Evolutionary conservation across 2,888 invertebrate species (phyloP), one percentile per base, ranked within the genome.

Genomic region (Mythimna ferrago): DNA sequence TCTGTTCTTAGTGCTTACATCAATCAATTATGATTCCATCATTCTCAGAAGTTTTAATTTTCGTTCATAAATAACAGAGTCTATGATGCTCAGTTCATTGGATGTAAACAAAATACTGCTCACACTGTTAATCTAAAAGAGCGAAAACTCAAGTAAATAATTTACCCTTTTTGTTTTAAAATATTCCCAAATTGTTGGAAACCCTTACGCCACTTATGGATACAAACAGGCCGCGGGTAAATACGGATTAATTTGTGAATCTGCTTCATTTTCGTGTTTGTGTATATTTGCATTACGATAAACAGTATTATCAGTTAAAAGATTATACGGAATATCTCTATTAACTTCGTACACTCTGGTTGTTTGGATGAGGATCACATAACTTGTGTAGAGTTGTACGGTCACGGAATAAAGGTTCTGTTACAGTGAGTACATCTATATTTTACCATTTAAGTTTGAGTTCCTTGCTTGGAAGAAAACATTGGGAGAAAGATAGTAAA

Each of bases 241-340:
- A 82, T 58, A 70, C 62, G 68, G 54, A 73, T 83, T 66, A 71
- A 80, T 73, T 67, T 67, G 70, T 65, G 78, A 79, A 79, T 76
- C 66, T 72, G 57, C 44, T 51, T 54, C 58, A 60, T 77, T 81
- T 81, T 66, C 71, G 71, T 67, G 69, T 70, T 76, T 60, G 21
- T 26, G 51, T 66, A 51, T 73, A 78, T 63, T 66, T 62, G 53
- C 58, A 63, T 74, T 63, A 62, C 41, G 51, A 74, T 54, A 68
- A 62, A 57, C 67, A 56, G 32, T 64, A 62, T 48, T 58, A 81
- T 64, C 53, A 60, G 56, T 48, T 63, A 56, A 67, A 79, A 53
- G 16, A 53, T 64, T 60, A n/a, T 38, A 44, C 16, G 48, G 48
- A 48, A 1, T 48, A 48, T 48, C 48, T 76, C 41, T 69, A 14